phyloP scores from a whole-genome alignment of 2,888 invertebrate species.

The Sylvicola cinctus region DNA sequence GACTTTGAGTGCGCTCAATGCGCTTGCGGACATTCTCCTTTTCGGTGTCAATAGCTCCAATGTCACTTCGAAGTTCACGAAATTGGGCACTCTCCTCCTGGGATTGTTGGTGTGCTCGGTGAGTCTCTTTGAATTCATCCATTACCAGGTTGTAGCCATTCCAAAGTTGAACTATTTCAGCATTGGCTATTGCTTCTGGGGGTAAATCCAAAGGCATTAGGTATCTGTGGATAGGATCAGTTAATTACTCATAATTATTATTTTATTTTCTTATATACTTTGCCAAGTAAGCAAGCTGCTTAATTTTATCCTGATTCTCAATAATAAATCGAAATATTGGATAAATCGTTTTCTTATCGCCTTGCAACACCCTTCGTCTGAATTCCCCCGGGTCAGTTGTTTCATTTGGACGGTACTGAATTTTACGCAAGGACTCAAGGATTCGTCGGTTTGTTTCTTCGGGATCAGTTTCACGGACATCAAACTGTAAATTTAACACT shows the following conservation, averaged over 20 bases:
- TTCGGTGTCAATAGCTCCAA: constrained; percentile 72
- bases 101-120: constrained; percentile 44
- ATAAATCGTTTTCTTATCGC: constrained; percentile 53
- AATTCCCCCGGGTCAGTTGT: constrained; percentile 25
- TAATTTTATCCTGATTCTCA: constrained; percentile 46
- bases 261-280: constrained; percentile 24
- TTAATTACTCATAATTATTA: background rate
- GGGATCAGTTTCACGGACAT: constrained; percentile 51
- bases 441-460: constrained; percentile 56
- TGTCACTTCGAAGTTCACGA: constrained; percentile 65
- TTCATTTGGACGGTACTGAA: constrained; percentile 56
- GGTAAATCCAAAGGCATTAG: constrained; percentile 45
- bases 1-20: constrained; percentile 10
- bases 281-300: constrained; percentile 71
- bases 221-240: constrained; percentile 18
- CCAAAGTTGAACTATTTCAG: constrained; percentile 46
- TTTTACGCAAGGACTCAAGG: constrained; percentile 44
- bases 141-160: constrained; percentile 53
- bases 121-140: constrained; percentile 59
- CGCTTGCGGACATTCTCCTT: constrained; percentile 37
- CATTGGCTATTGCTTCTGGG: constrained; percentile 49
- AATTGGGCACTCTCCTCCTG: constrained; percentile 40
- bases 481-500: constrained; percentile 24
- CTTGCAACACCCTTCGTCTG: constrained; percentile 30
- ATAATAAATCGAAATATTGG: constrained; percentile 66